phyloP scores from a whole-genome alignment of 2,797 vertebrate genomes.

The Hemibagrus guttatus region DNA sequence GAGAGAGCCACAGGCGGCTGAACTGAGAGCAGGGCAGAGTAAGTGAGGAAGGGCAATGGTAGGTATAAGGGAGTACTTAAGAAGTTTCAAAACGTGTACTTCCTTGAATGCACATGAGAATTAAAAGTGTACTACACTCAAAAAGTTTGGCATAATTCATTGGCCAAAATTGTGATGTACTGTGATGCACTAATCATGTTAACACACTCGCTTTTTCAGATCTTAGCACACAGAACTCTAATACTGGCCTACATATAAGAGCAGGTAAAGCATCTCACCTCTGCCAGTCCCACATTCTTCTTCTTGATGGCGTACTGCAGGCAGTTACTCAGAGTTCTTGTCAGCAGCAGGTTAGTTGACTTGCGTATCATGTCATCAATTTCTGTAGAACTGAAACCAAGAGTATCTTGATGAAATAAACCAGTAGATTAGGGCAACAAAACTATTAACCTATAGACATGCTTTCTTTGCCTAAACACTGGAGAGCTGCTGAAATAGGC shows the following conservation, averaged over 20 bases:
- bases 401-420: background rate
- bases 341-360: constrained; percentile 92
- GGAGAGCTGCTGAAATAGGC: background rate
- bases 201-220: no score
- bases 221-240: no score
- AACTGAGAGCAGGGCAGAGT: constrained; percentile 11
- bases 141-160: background rate
- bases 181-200: background rate
- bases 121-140: background rate
- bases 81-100: background rate
- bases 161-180: background rate
- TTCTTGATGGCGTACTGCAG: constrained; percentile 95
- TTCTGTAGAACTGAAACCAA: constrained; percentile 85
- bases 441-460: background rate
- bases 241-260: background rate
- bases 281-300: constrained; percentile 90
- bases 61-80: constrained; percentile 13
- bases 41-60: constrained; percentile 7
- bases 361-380: constrained; percentile 97
- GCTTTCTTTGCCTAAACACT: background rate
- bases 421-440: background rate
- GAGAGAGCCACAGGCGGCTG: constrained; percentile 34
- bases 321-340: constrained; percentile 90
- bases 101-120: background rate
- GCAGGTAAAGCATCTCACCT: constrained; percentile 74